Evolutionary conservation across 2,888 invertebrate species (phyloP).

Genomic region (Agriopis leucophaearia): DNA sequence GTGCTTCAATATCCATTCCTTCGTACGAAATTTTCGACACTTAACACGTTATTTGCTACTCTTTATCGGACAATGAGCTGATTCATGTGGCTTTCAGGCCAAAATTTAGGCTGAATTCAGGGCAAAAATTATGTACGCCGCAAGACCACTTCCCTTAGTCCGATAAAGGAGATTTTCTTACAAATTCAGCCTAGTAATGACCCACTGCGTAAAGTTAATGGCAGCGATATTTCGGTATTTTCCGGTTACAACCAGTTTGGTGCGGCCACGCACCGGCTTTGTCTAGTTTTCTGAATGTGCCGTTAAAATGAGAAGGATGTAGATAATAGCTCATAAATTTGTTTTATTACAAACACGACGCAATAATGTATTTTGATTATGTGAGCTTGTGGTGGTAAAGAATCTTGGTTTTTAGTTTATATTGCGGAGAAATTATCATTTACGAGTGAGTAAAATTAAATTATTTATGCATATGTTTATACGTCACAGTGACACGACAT

Average conservation of each 20-base stretch:
- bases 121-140: slow-evolving; percentile 37
- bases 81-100: slow-evolving; percentile 41
- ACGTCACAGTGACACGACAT: too few species aligned
- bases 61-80: slow-evolving; percentile 39
- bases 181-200: slow-evolving; percentile 52
- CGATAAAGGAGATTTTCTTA: slow-evolving; percentile 47
- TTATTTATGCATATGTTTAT: not conserved
- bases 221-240: slow-evolving; percentile 45
- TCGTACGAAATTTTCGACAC: slow-evolving; percentile 23
- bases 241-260: slow-evolving; percentile 40
- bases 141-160: slow-evolving; percentile 41
- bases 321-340: slow-evolving; percentile 38
- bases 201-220: slow-evolving; percentile 46
- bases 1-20: slow-evolving; percentile 32
- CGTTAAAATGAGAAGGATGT: slow-evolving; percentile 37
- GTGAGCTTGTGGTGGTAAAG: slow-evolving; percentile 17
- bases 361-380: slow-evolving; percentile 34
- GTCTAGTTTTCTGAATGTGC: slow-evolving; percentile 38
- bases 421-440: not conserved
- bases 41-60: slow-evolving; percentile 37
- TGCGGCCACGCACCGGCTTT: slow-evolving; percentile 39
- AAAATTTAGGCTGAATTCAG: slow-evolving; percentile 15
- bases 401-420: not conserved
- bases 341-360: slow-evolving; percentile 39
- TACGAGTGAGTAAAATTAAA: not conserved